Conservation (phyloP, 1,140 invertebrate species). For the Zaprionus davidi region DNA sequence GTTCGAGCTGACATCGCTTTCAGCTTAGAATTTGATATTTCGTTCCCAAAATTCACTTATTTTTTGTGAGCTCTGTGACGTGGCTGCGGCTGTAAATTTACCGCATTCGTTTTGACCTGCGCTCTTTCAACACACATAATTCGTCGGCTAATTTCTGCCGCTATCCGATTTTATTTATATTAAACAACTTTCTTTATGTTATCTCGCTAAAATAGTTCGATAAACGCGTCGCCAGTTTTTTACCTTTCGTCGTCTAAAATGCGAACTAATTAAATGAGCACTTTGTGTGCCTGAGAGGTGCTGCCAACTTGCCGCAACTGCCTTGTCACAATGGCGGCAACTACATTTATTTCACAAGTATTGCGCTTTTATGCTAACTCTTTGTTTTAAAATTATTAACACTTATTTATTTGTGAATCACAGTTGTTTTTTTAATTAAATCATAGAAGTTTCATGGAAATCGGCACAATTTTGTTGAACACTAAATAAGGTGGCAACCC, state of each 20-base stretch:
- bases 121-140: slow-evolving; percentile 41
- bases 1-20: slow-evolving; percentile 36
- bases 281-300: slow-evolving; percentile 62
- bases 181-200: slow-evolving; percentile 43
- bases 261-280: slow-evolving; percentile 80
- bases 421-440: not conserved
- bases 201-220: slow-evolving; percentile 51
- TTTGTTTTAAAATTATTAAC: not conserved
- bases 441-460: slow-evolving; percentile 16
- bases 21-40: slow-evolving; percentile 57
- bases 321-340: slow-evolving; percentile 66
- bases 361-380: not conserved
- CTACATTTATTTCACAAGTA: not conserved
- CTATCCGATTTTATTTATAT: slow-evolving; percentile 66
- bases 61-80: slow-evolving; percentile 64
- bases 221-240: slow-evolving; percentile 74
- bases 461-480: not conserved
- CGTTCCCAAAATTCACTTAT: slow-evolving; percentile 52
- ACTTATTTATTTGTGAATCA: not conserved
- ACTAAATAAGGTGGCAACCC: slow-evolving; percentile 48
- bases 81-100: slow-evolving; percentile 76
- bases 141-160: slow-evolving; percentile 31
- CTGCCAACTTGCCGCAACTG: slow-evolving; percentile 56
- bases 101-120: slow-evolving; percentile 56
- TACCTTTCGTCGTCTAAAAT: slow-evolving; percentile 80